These are phyloP conservation scores for Hydriomena furcata DNA, from an alignment of 2,888 invertebrate genomes.

Conservation along the genomic window DNA sequence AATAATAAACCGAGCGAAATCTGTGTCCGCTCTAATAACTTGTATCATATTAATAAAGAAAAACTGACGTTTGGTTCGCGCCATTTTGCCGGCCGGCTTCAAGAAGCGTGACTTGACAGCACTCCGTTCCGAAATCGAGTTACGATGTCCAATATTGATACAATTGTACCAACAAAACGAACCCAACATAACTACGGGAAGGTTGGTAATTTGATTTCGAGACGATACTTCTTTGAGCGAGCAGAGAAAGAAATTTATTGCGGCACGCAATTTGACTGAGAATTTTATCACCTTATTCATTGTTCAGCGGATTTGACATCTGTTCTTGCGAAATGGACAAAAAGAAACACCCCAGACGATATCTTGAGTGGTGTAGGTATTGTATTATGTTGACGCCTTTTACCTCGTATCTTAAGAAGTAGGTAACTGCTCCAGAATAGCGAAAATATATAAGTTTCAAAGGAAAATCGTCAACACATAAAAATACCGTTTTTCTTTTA, in stretches of 20 bases:
- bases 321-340: neutral
- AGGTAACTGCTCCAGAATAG: too few species aligned
- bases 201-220: constrained; percentile 61
- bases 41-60: neutral
- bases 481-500: too few species aligned
- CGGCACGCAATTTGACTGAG: constrained; percentile 25
- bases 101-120: constrained; percentile 58
- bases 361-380: neutral
- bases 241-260: constrained; percentile 40
- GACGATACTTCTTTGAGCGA: constrained; percentile 50
- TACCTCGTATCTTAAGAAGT: too few species aligned
- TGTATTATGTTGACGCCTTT: too few species aligned
- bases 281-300: constrained; percentile 11
- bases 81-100: constrained; percentile 21
- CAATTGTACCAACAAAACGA: constrained; percentile 72
- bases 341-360: neutral
- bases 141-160: constrained; percentile 77
- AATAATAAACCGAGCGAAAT: too few species aligned
- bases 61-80: constrained; percentile 14
- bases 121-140: constrained; percentile 65
- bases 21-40: neutral
- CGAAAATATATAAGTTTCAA: too few species aligned
- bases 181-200: constrained; percentile 60
- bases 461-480: too few species aligned
- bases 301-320: constrained; percentile 35